phyloP scores from a whole-genome alignment of 2,888 invertebrate species.

The Drosophila anomalata region DNA sequence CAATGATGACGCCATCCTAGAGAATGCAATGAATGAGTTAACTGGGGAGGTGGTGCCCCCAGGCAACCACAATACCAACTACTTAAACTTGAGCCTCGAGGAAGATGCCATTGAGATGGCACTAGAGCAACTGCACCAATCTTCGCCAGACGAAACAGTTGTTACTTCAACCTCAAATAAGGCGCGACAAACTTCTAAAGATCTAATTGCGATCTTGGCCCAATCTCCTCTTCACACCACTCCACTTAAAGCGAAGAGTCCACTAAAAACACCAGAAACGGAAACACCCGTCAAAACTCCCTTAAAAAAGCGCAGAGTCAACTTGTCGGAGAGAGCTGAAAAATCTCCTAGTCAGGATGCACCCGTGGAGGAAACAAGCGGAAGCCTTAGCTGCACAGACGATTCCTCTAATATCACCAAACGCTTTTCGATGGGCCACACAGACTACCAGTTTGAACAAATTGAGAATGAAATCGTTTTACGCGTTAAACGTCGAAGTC shows the following conservation, averaged over 20 bases:
- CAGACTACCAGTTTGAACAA: conserved; percentile 79
- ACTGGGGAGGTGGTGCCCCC: conserved; percentile 7
- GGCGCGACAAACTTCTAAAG: conserved; percentile 24
- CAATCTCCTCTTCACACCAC: conserved; percentile 33
- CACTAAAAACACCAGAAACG: conserved; percentile 11
- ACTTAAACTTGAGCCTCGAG: conserved; percentile 41
- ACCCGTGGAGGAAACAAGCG: conserved; percentile 60
- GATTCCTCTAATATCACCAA: conserved; percentile 59
- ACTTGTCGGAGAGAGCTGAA: conserved; percentile 9
- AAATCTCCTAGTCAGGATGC: conserved; percentile 22
- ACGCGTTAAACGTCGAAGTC: conserved; percentile 66
- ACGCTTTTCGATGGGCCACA: conserved; percentile 75
- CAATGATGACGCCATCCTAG: conserved; percentile 42
- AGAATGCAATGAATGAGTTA: conserved; percentile 29
- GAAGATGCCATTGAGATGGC: conserved; percentile 54
- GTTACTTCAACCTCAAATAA: conserved; percentile 64
- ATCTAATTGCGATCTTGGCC: conserved; percentile 44
- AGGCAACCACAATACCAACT: neutral
- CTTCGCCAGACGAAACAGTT: conserved; percentile 52
- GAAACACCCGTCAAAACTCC: conserved; percentile 23
- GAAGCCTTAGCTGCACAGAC: neutral
- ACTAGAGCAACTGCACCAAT: conserved; percentile 52
- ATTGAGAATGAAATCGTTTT: conserved; percentile 75
- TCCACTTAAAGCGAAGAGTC: conserved; percentile 9
- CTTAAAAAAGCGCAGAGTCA: conserved; percentile 42